Percentiles rank a stretch among this genome's conserved stretches.
phyloP scores from a whole-genome alignment of 1,140 invertebrate genomes.

The Drosophila kanapiae region DNA sequence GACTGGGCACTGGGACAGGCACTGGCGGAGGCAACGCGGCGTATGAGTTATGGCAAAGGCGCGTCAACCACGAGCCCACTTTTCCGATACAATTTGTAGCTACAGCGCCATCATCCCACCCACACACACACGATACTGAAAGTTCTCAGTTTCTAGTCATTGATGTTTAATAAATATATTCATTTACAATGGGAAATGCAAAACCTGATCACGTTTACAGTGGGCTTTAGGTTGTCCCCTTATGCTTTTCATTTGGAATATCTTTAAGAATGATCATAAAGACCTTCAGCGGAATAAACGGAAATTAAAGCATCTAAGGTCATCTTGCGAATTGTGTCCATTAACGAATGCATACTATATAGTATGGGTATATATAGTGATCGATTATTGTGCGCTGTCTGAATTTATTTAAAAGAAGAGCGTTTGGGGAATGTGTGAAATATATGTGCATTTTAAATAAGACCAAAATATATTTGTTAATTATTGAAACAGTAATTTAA shows the following conservation, averaged over 20 bases:
- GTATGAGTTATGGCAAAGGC: conserved; percentile 52
- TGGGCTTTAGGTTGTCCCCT: conserved; percentile 15
- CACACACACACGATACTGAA: not conserved
- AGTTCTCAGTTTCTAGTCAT: not conserved
- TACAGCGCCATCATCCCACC: conserved; percentile 17
- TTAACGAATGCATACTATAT: conserved; percentile 1
- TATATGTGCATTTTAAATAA: not conserved
- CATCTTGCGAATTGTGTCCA: conserved; percentile 19
- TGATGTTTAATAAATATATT: not conserved
- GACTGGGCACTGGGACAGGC: conserved; percentile 1
- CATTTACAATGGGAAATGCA: conserved; percentile 14
- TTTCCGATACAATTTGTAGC: conserved; percentile 41
- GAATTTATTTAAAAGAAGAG: not conserved
- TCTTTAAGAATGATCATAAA: conserved; percentile 6
- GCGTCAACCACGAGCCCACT: conserved; percentile 58
- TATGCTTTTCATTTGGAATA: conserved; percentile 5
- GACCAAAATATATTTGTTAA: not conserved
- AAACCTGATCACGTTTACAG: conserved; percentile 13
- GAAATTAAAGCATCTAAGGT: conserved; percentile 6
- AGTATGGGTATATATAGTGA: not conserved
- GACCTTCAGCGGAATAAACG: conserved; percentile 3
- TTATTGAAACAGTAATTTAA: not conserved
- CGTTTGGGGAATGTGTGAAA: too few species aligned
- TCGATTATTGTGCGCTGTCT: conserved; percentile 6
- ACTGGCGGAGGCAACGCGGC: conserved; percentile 10